Evolutionary conservation across 2,113 vertebrate species (phyloP), one percentile per base, ranked within the genome.

Genomic region (Salvelinus alpinus): DNA sequence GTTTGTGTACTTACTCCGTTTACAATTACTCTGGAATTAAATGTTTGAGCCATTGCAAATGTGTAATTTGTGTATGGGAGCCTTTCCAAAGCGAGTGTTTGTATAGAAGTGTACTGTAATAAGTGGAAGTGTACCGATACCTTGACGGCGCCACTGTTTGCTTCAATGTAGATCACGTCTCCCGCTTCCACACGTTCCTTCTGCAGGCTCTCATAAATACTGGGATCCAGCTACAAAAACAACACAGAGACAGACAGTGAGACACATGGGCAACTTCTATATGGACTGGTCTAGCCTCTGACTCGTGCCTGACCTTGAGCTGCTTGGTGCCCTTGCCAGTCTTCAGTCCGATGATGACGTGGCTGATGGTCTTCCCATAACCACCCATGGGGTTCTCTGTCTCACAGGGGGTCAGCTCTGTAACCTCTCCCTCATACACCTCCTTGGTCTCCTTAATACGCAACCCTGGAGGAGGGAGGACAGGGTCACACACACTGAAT

Each of bases 391-490:
- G 97, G 88, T 99, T 99, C 90, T 99, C 98, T 0, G 98, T 99
- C 93, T 99, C 98, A 81, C 97, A 99, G 0, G 97, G 97, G 38
- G 95, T 98, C 71, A 99, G 89, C 89, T 99, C 98, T 18, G 97
- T 99, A 89, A 99, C 98, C 90, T 99, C 97, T 1, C 98, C 98
- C 93, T 99, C 98, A 80, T 99, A 99, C 76, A 99, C 98, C 79
- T 99, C 98, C 87, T 99, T 99, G 34, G 98, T 99, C 85, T 99
- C 98, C 92, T 99, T 99, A 89, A 99, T 98, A 73, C 98, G 93
- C 75, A 99, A 82, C 1, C 98, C 98, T 99, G 85, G 18, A 91
- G 25, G 76, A 27, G 29, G 48, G 27, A 81, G 38, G 14, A 54
- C 51, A 54, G 51, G 1, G 1, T 54, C 16, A 54, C 12, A 51